Percentiles rank a stretch among this genome's conserved stretches.
These are phyloP conservation scores for Tangara arthus DNA, from an alignment of 2,797 vertebrate species.

Conservation along the genomic window DNA sequence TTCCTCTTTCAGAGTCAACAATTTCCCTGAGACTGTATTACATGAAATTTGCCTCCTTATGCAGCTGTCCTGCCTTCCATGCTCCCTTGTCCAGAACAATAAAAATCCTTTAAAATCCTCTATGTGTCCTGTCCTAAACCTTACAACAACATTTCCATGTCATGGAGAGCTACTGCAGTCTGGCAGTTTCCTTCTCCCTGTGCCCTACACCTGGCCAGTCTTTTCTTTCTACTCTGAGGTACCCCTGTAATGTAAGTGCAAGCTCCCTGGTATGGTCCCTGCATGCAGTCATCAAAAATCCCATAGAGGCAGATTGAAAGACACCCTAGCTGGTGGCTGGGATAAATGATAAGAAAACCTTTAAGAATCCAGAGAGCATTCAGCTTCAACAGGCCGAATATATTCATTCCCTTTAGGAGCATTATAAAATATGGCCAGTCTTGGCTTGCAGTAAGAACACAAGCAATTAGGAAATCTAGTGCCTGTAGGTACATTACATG, in stretches of 20 bases:
- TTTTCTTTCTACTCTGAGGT: not conserved
- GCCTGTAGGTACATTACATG: not conserved
- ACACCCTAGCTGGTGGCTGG: not conserved
- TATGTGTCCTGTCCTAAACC: not conserved
- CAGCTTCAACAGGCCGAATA: not conserved
- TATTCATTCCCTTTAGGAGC: not conserved
- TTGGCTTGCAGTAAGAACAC: constrained; percentile 7
- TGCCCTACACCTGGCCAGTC: not conserved
- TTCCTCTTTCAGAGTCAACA: not conserved
- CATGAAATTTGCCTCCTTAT: not conserved
- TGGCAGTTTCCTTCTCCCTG: not conserved
- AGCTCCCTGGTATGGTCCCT: not conserved
- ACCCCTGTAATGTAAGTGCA: not conserved
- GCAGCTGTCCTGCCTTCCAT: not conserved
- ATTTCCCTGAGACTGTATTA: not conserved
- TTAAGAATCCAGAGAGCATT: not conserved
- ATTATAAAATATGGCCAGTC: not conserved
- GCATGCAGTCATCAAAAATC: not conserved
- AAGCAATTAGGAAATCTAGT: constrained; percentile 16
- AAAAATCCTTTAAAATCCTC: not conserved
- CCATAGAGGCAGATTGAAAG: not conserved
- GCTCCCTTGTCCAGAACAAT: not conserved
- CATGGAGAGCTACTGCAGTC: not conserved
- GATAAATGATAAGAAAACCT: not conserved
- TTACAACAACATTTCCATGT: not conserved